These are phyloP conservation scores for Neotragus pygmaeus DNA, from an alignment of 2,113 vertebrate species.

Conservation along the genomic window DNA sequence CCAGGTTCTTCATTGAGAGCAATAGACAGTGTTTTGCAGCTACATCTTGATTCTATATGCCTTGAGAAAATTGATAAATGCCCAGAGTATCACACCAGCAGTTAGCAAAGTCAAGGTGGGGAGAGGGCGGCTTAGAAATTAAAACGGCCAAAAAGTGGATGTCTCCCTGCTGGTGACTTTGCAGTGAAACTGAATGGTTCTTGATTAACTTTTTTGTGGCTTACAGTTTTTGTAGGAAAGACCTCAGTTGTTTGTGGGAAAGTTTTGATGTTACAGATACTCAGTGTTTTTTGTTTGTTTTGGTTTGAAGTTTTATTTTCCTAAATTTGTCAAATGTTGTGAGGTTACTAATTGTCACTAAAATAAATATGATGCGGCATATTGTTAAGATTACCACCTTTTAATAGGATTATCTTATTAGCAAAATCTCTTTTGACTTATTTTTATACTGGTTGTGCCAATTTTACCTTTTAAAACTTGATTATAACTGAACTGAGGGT, in stretches of 20 bases:
- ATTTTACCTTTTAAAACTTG: neutral
- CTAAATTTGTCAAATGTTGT: neutral
- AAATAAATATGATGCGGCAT: neutral
- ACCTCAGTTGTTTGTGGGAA: neutral
- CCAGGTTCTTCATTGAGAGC: neutral
- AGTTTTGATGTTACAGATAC: neutral
- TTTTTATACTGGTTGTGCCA: neutral
- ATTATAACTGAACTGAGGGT: neutral
- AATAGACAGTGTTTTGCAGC: neutral
- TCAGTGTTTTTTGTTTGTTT: neutral
- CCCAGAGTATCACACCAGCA: neutral
- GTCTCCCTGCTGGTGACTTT: neutral
- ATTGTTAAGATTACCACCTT: neutral
- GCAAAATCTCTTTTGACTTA: neutral
- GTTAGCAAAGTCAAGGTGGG: neutral
- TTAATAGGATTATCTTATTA: constrained; percentile 40
- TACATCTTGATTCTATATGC: neutral
- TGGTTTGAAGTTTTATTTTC: neutral
- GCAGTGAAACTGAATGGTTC: neutral
- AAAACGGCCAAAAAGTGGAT: neutral
- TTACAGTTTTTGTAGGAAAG: neutral
- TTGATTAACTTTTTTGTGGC: neutral
- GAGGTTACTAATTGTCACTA: neutral
- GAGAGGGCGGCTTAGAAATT: neutral
- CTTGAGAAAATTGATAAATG: neutral